phyloP scores from a whole-genome alignment of 2,888 invertebrate species.

The Argyresthia goedartella region DNA sequence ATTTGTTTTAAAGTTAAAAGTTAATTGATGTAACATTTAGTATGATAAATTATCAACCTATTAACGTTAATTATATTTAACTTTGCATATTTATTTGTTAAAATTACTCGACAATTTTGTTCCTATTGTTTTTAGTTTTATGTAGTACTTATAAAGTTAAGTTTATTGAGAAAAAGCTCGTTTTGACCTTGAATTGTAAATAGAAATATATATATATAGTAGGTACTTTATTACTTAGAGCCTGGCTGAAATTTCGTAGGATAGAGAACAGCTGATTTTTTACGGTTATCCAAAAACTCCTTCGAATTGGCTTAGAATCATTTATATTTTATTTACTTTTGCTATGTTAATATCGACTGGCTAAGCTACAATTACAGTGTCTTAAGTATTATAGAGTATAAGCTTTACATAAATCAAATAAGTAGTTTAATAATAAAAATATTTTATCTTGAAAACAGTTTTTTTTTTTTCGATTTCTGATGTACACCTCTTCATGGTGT shows the following conservation, averaged over 20 bases:
- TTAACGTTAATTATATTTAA: too few species aligned
- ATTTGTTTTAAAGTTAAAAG: constrained; percentile 8
- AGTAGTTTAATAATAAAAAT: too few species aligned
- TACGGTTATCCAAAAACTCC: too few species aligned
- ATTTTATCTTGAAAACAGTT: too few species aligned
- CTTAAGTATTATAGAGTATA: background rate
- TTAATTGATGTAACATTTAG: constrained; percentile 27
- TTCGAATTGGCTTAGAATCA: too few species aligned
- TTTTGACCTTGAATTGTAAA: background rate
- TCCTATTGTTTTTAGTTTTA: constrained; percentile 1
- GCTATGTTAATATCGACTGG: too few species aligned
- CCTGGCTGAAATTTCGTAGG: background rate
- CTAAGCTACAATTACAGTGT: background rate
- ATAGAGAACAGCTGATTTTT: background rate
- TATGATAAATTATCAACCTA: constrained; percentile 36
- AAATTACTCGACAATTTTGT: constrained; percentile 3
- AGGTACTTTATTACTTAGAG: background rate
- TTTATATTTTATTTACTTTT: too few species aligned
- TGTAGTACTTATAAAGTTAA: too few species aligned
- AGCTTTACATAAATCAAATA: background rate
- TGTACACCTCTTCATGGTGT: too few species aligned
- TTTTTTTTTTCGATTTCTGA: too few species aligned
- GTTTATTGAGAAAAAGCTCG: too few species aligned
- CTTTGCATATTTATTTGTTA: constrained; percentile 1
- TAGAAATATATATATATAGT: constrained; percentile 10